A percentile compares a stretch with the other conserved stretches of the same genome.
Conservation (phyloP, 2,888 invertebrate species). For the Conus canariensis region DNA sequence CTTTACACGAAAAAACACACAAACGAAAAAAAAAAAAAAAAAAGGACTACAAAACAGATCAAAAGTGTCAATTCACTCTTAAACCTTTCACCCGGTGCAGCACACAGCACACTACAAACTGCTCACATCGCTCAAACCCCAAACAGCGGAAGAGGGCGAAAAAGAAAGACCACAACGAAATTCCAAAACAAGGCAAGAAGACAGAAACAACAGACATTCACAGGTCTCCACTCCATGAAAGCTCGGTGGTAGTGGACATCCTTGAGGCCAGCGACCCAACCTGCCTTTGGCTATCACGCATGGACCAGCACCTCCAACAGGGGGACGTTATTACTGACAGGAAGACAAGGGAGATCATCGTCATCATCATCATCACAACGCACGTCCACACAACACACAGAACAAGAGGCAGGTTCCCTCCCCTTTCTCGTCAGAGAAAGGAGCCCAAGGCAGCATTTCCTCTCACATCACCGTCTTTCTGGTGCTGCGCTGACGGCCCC, state of each 20-base stretch:
- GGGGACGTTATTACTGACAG: not conserved
- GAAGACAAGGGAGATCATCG: slow-evolving; percentile 16
- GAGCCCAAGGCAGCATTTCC: not conserved
- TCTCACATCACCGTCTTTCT: slow-evolving; percentile 47
- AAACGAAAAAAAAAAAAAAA: not conserved
- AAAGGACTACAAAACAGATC: not conserved
- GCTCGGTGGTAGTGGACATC: slow-evolving; percentile 2
- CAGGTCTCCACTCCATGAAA: slow-evolving; percentile 20
- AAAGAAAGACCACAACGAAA: not conserved
- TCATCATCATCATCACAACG: slow-evolving; percentile 9
- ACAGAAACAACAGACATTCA: not conserved
- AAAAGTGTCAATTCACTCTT: not conserved
- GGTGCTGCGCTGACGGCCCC: slow-evolving; percentile 36
- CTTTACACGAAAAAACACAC: not conserved
- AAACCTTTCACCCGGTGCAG: not conserved
- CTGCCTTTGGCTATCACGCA: not conserved
- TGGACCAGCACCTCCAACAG: not conserved
- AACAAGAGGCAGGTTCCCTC: not conserved
- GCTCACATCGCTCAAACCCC: not conserved
- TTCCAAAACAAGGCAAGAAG: not conserved
- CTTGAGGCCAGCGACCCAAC: no score
- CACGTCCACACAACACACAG: slow-evolving; percentile 19
- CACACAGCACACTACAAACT: not conserved
- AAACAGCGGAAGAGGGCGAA: not conserved
- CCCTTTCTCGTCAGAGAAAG: not conserved